Conservation (phyloP, 1,140 invertebrate genomes). For the Brachionus rotundiformis region DNA sequence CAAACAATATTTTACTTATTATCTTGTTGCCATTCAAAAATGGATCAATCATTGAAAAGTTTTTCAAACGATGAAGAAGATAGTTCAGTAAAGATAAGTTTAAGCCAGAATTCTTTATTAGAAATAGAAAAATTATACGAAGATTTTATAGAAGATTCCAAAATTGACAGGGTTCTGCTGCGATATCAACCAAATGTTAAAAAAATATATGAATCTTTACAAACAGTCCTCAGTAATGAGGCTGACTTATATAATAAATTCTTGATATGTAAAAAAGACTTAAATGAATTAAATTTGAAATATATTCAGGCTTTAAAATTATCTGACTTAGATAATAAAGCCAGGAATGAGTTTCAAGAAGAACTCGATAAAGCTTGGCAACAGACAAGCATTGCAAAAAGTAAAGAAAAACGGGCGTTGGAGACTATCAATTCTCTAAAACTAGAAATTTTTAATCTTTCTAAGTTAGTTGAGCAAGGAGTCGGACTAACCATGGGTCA, state of each 20-base stretch:
- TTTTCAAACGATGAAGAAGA: neutral
- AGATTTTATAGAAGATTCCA: constrained; percentile 2
- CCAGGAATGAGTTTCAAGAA: constrained; percentile 54
- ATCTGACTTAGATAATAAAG: constrained; percentile 25
- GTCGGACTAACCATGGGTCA: constrained; percentile 58
- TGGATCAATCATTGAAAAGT: neutral
- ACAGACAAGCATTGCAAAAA: constrained; percentile 65
- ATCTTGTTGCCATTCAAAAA: too few relatives aligned
- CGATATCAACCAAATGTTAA: neutral
- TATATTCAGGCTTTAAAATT: constrained; percentile 18
- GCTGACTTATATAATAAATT: constrained; percentile 19
- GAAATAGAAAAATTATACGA: neutral
- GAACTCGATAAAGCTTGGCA: constrained; percentile 67
- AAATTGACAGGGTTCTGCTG: neutral
- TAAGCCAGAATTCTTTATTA: neutral
- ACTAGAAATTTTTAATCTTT: constrained; percentile 64
- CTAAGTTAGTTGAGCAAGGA: constrained; percentile 63
- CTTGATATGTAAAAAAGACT: neutral
- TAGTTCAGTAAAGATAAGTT: neutral
- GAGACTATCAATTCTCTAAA: constrained; percentile 65
- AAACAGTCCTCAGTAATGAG: constrained; percentile 24
- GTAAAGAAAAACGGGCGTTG: constrained; percentile 63
- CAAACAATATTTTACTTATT: too few relatives aligned
- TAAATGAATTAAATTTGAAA: neutral
- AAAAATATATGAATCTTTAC: constrained; percentile 23